Evolutionary conservation across 2,888 invertebrate species (phyloP).

Genomic region (Eupithecia pulchellata): DNA sequence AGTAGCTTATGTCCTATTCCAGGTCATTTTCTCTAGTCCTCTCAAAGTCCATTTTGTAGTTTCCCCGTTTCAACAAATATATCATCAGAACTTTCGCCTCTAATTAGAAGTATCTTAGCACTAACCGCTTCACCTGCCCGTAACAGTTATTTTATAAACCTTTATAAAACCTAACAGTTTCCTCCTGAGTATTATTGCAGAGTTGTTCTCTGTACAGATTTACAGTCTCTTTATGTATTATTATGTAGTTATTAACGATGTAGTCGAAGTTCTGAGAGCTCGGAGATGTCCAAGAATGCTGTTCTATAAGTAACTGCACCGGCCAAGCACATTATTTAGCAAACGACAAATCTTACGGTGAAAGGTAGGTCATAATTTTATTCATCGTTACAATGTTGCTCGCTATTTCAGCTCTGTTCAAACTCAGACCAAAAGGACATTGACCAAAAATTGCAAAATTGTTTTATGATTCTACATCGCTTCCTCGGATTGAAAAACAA

Average conservation of each 20-base stretch:
- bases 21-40: neutral
- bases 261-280: slow-evolving; percentile 43
- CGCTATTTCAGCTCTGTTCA: slow-evolving; percentile 23
- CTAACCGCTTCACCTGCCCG: slow-evolving; percentile 6
- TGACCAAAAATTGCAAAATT: slow-evolving; percentile 35
- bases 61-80: neutral
- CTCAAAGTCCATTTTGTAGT: neutral
- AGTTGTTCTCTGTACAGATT: slow-evolving; percentile 42
- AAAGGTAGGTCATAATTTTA: slow-evolving; percentile 48
- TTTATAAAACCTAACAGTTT: slow-evolving; percentile 27
- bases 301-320: slow-evolving; percentile 47
- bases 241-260: slow-evolving; percentile 42
- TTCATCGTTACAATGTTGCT: slow-evolving; percentile 34
- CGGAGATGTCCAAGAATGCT: slow-evolving; percentile 46
- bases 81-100: neutral
- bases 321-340: slow-evolving; percentile 43
- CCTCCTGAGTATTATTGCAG: slow-evolving; percentile 41
- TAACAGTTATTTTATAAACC: slow-evolving; percentile 4
- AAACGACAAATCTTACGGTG: slow-evolving; percentile 50
- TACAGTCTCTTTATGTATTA: slow-evolving; percentile 42
- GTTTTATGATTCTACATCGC: slow-evolving; percentile 27
- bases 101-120: neutral
- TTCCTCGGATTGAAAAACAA: slow-evolving; percentile 27
- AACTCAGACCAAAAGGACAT: slow-evolving; percentile 20
- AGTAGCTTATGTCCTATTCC: neutral